Evolutionary conservation across 2,797 vertebrate genomes (phyloP), one percentile per base, ranked within the genome.

Genomic region (Etheostoma nigrum): DNA sequence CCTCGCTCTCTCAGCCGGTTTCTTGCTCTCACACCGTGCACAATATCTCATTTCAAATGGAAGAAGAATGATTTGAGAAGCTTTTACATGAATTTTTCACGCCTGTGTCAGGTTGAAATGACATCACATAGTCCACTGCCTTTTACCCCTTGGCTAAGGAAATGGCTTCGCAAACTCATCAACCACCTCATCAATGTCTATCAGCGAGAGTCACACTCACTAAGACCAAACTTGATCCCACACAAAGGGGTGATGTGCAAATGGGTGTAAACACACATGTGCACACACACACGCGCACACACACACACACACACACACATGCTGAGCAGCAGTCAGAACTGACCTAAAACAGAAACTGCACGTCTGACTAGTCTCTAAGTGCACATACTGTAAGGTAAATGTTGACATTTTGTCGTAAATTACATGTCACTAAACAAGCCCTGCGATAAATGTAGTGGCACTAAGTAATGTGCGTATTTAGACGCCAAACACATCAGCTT

Each of bases 71-170:
- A 88, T 91, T 91, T 55, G 55, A 78, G 86, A 89, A 78, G 76
- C 79, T 79, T 90, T 88, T 85, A 87, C 83, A 85, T 67, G 79
- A 79, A 90, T 89, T 91, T 74, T 87, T 76, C 87, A 89, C 70
- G 64, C 78, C 77, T 69, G 76, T 67, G 78, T 88, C 70, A 65
- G 52, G 76, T 77, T 75, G 59, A 90, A 92, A 91, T 88, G 64
- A 82, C 88, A 88, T 84, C 85, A 89, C 82, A 82, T 67, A 72
- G 70, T 75, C 67, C 23, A 7, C 64, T 63, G 68, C 75, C 65
- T 86, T 78, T 80, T 52, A 51, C 70, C 48, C 70, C 60, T 51
- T 27, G 8, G 55, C 76, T 59, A 48, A 74, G 79, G 73, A 88
- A 86, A 89, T 81, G 64, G 66, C 78, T 78, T 79, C 8, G 44